Percentiles rank a stretch among this genome's conserved stretches.
Evolutionary conservation across 2,888 invertebrate species (phyloP).

Genomic region (Incurvaria masculella): DNA sequence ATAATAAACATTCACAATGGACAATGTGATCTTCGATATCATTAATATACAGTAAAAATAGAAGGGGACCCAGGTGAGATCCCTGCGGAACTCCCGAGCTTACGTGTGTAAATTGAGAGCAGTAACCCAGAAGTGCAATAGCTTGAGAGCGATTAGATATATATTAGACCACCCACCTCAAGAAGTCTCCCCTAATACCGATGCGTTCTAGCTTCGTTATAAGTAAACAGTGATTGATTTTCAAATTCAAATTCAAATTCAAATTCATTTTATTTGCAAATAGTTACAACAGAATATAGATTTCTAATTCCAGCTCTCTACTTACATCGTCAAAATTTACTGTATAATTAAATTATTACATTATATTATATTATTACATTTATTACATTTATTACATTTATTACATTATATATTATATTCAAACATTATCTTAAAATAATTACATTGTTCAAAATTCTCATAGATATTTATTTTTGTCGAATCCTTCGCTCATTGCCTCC

Average conservation of each 20-base stretch:
- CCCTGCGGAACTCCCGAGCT: conserved; percentile 4
- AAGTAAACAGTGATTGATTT: conserved; percentile 8
- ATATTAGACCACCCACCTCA: conserved; percentile 4
- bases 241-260: too few relatives aligned
- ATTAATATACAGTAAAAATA: conserved; percentile 5
- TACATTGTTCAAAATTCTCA: too few relatives aligned
- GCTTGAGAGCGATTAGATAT: conserved; percentile 1
- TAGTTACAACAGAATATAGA: too few relatives aligned
- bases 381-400: too few relatives aligned
- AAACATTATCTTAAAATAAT: too few relatives aligned
- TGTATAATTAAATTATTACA: too few relatives aligned
- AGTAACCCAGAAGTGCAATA: conserved; percentile 2
- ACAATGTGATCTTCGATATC: background rate
- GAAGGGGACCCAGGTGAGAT: conserved; percentile 2
- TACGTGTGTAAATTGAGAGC: background rate
- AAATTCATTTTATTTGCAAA: too few relatives aligned
- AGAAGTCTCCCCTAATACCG: conserved; percentile 5
- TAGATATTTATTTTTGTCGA: background rate
- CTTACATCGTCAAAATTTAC: too few relatives aligned
- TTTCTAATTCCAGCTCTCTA: too few relatives aligned
- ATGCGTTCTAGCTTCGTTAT: conserved; percentile 1
- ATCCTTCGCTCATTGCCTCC: too few relatives aligned
- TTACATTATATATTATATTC: too few relatives aligned
- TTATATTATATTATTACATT: conserved; percentile 1
- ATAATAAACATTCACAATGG: conserved; percentile 1